These are phyloP conservation scores for Lepidurus apus DNA, from an alignment of 1,140 invertebrate genomes.

Conservation along the genomic window DNA sequence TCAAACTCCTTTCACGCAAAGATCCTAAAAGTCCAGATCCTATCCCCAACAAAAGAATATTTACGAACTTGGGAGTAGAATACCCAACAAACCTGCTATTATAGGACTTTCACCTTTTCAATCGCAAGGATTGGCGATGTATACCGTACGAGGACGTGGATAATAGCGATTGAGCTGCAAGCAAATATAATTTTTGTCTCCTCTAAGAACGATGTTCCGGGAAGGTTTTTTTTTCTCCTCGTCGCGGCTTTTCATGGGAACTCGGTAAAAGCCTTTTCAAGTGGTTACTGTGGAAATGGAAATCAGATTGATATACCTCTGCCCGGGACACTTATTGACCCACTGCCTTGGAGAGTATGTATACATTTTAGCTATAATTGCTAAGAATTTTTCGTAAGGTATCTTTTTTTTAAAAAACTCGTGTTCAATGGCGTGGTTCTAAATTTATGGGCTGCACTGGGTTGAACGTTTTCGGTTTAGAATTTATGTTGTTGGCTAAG, in stretches of 20 bases:
- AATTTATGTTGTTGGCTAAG: too few relatives aligned
- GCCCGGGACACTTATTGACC: too few relatives aligned
- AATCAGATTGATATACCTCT: not conserved
- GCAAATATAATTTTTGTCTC: not conserved
- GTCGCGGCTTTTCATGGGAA: not conserved
- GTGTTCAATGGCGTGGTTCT: too few relatives aligned
- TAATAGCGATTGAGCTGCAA: not conserved
- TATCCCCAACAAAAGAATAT: not conserved
- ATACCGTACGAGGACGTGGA: not conserved
- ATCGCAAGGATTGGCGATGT: not conserved
- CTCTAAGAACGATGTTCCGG: not conserved
- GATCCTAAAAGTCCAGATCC: not conserved
- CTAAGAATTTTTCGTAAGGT: too few relatives aligned
- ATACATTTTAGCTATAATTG: too few relatives aligned
- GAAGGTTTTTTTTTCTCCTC: not conserved
- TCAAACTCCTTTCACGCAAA: not conserved
- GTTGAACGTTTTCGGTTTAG: too few relatives aligned
- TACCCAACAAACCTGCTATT: not conserved
- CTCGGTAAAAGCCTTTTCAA: not conserved
- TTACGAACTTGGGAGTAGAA: not conserved
- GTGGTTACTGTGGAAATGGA: slow-evolving; percentile 1
- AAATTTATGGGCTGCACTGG: too few relatives aligned
- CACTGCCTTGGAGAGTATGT: too few relatives aligned
- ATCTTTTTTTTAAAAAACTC: too few relatives aligned
- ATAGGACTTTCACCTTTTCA: not conserved